phyloP scores from a whole-genome alignment of 2,113 vertebrate species.

The Entomyzon cyanotis region DNA sequence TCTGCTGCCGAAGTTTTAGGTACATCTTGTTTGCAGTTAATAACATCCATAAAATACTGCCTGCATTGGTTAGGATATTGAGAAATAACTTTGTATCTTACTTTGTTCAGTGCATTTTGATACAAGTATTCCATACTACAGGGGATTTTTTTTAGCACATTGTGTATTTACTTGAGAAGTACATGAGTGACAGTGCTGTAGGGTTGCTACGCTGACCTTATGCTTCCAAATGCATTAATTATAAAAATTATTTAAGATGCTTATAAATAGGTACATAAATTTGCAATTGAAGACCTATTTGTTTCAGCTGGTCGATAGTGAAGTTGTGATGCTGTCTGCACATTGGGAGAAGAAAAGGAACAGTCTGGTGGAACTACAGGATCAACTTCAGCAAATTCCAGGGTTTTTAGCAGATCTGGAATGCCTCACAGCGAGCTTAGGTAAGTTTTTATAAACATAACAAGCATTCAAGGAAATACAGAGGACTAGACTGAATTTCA shows the following conservation, averaged over 20 bases:
- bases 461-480: background rate
- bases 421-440: slow-evolving; percentile 81
- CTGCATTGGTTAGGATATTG: background rate
- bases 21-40: background rate
- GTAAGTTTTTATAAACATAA: slow-evolving; percentile 68
- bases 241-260: background rate
- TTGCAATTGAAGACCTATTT: background rate
- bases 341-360: slow-evolving; percentile 89
- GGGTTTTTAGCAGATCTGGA: slow-evolving; percentile 84
- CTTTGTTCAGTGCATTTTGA: background rate
- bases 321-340: slow-evolving; percentile 92
- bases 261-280: background rate
- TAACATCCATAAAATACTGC: background rate
- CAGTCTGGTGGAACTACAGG: slow-evolving; percentile 82
- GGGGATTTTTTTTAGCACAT: background rate
- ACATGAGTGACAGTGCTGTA: background rate
- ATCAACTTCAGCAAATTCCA: slow-evolving; percentile 88
- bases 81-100: background rate
- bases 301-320: slow-evolving; percentile 85
- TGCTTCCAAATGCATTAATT: background rate
- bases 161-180: background rate
- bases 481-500: background rate
- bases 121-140: background rate
- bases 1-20: background rate
- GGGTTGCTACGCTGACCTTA: background rate